These are phyloP conservation scores for Trematocara zebra DNA, from an alignment of 2,113 vertebrate genomes.

Conservation along the genomic window DNA sequence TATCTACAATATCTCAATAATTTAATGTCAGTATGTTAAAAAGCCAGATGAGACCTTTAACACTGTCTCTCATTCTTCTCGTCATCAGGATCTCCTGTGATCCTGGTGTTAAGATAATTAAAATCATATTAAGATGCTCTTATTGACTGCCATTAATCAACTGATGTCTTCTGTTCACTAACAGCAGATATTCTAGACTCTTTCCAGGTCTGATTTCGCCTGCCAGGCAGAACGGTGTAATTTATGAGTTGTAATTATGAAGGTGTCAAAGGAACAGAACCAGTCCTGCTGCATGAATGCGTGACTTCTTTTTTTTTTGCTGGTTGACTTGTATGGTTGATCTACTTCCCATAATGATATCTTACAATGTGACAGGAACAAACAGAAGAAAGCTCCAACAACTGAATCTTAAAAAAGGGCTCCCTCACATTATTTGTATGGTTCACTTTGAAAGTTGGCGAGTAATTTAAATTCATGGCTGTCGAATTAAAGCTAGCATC, in stretches of 20 bases:
- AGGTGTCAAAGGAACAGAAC: slow-evolving; percentile 54
- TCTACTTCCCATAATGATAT: slow-evolving; percentile 1
- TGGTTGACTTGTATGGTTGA: slow-evolving; percentile 5
- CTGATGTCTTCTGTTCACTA: background rate
- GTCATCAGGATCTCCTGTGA: background rate
- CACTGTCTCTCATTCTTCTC: background rate
- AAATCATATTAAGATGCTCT: background rate
- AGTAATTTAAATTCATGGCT: background rate
- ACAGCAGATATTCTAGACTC: background rate
- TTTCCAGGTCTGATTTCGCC: background rate
- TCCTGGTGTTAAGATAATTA: background rate
- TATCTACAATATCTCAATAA: background rate
- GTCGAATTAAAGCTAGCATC: background rate
- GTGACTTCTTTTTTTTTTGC: slow-evolving; percentile 39
- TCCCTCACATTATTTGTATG: background rate
- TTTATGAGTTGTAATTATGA: slow-evolving; percentile 51
- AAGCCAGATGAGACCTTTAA: background rate
- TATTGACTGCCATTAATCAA: background rate
- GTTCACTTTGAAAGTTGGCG: background rate
- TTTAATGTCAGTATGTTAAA: background rate
- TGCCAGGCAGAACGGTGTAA: slow-evolving; percentile 1
- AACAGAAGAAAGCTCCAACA: background rate
- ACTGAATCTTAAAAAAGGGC: background rate
- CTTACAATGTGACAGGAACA: background rate
- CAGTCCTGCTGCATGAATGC: slow-evolving; percentile 21